Base-by-base conservation (phyloP, 2,888 invertebrate genomes). In the Chironomus tentans region DNA sequence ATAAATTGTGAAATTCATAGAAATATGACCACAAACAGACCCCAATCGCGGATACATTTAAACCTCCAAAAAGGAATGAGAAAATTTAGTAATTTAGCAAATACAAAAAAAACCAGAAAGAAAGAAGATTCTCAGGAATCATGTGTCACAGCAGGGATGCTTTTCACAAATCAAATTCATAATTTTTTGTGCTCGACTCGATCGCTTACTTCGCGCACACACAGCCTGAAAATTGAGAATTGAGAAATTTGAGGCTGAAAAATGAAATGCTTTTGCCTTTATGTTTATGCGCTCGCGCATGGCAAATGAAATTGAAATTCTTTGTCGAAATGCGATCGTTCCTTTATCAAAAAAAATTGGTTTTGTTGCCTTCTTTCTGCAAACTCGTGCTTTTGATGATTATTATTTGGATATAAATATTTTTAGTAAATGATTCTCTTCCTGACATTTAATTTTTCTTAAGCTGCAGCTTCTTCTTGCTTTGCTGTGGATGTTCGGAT, bases 1-100 rank as follows among this genome's bases (percentile, higher is more conserved):
- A n/a, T n/a, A 38, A 38, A 7, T 38, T 38, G 38, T 38, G 38
- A 38, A 38, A 38, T 38, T 38, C 38, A 38, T 38, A 38, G 38
- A 38, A 38, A 38, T 10, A 38, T 10, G 38, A 38, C 38, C 38
- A 38, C 38, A 38, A 38, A 28, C 28, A 28, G 28, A 28, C 28
- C 28, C 28, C 28, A 28, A 38, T 10, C 38, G 38, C 38, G 38
- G 38, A 38, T 38, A 38, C 10, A 10, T 10, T 38, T 10, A 38
- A 38, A 38, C 1, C 38, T 2, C 2, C 15, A 6, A 56, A 18
- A 56, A 15, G 7, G 56, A 56, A 38, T 38, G 15, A 56, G 62
- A 48, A 68, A 68, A 74, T 48, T 74, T 24, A 65, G 74, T 74
- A 74, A 74, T 68, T 74, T 74, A 74, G 21, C 74, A 74, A 74